Percentiles rank a stretch among this genome's conserved stretches.
Conservation (phyloP, 2,797 vertebrate species). For the Rhinichthys osculus region DNA sequence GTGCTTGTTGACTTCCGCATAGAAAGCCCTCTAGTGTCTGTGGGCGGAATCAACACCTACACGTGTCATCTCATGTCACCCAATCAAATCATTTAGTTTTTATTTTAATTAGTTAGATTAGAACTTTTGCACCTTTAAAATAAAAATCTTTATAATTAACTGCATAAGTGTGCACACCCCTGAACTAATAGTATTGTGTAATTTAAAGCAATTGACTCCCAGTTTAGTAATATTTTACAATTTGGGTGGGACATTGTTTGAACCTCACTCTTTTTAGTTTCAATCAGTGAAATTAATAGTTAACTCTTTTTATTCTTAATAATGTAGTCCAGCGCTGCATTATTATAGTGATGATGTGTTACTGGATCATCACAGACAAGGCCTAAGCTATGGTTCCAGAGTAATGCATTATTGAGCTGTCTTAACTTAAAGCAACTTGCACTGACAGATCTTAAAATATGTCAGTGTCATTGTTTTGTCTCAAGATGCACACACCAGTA, state of each 20-base stretch:
- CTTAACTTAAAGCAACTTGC: no score
- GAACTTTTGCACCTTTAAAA: neutral
- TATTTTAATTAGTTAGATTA: neutral
- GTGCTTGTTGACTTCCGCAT: slow-evolving; percentile 46
- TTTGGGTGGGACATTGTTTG: neutral
- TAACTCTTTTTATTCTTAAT: neutral
- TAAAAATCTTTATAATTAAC: neutral
- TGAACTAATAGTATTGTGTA: no score
- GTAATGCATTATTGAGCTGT: no score
- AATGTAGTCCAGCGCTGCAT: neutral
- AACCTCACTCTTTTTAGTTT: neutral
- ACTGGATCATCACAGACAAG: neutral
- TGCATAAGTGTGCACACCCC: no score
- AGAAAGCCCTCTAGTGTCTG: slow-evolving; percentile 38
- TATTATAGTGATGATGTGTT: neutral
- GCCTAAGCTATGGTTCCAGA: no score
- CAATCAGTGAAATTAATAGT: neutral
- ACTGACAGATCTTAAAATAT: no score
- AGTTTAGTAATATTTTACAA: neutral
- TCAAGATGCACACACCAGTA: no score
- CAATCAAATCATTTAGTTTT: neutral
- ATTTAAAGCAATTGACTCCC: no score
- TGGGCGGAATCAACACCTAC: neutral
- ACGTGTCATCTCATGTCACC: neutral
- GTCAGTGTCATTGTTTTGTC: no score